phyloP scores from a whole-genome alignment of 2,113 vertebrate genomes.

The Nanorana parkeri region DNA sequence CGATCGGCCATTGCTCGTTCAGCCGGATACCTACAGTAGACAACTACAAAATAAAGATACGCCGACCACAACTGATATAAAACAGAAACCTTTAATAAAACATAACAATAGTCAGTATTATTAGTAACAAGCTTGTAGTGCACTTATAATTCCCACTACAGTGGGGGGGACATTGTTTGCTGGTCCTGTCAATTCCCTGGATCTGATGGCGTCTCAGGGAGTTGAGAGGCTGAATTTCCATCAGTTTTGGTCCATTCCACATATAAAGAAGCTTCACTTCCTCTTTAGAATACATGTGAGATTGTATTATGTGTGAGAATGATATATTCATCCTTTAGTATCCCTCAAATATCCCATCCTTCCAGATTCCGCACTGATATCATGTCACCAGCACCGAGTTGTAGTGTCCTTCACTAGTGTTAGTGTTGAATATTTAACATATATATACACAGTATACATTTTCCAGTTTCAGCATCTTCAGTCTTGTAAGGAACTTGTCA shows the following conservation, averaged over 20 bases:
- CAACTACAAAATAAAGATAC: not conserved
- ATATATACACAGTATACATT: constrained; percentile 70
- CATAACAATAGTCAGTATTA: not conserved
- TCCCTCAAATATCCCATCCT: not conserved
- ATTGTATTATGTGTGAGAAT: no score
- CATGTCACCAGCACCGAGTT: not conserved
- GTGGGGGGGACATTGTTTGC: no score
- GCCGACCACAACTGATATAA: not conserved
- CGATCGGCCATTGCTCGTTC: no score
- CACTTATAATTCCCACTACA: no score
- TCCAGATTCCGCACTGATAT: not conserved
- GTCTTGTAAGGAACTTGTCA: no score
- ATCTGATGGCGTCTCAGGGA: no score
- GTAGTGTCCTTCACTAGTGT: constrained; percentile 55
- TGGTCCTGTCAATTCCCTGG: no score
- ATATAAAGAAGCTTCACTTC: not conserved
- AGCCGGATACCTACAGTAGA: no score
- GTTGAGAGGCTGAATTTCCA: no score
- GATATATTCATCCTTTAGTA: no score
- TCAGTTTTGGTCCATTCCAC: no score
- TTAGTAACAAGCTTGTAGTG: not conserved
- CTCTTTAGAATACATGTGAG: not conserved
- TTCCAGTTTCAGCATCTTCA: no score
- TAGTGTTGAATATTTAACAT: constrained; percentile 81
- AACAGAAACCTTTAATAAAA: constrained; percentile 16